Base-by-base conservation (phyloP, 2,797 vertebrate species). In the Pangasius djambal region DNA sequence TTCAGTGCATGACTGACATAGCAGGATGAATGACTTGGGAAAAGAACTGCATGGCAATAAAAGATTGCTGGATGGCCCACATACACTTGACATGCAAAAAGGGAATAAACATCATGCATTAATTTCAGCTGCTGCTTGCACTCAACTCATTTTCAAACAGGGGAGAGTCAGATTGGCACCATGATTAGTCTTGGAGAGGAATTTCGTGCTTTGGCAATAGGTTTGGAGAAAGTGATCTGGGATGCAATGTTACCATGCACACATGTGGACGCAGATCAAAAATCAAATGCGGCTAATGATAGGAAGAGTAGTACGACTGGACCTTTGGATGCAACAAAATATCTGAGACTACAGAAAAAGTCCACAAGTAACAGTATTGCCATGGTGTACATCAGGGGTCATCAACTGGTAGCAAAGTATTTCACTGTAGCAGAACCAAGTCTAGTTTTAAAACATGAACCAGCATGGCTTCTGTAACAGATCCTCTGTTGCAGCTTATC, bases 31-130 rank as follows among this genome's bases (percentile, higher is more conserved):
- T 74, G 82, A 37, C 48, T 67, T 89, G 61, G 67, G 81, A 34
- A 70, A 84, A 89, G 40, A 55, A 91, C 40, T 48, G 67, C 50
- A 84, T 86, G 82, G 88, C 86, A 10, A 82, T 87, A 88, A 87
- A 83, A 12, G 44, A 65, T 91, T 89, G 85, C 85, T 85, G 20
- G 59, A 92, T 89, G 91, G 88, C 88, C 79, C 86, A 92, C 28
- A 86, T 85, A 92, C 69, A 91, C 89, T 91, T 83, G 92, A 89
- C 95, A 95, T 96, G 95, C 96, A 96, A 94, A 92, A 91, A 91
- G 92, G 94, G 91, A 70, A 90, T 90, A 92, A 92, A 94, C 92
- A 86, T 92, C 95, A 96, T 96, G 96, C 95, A 95, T 92, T 93
- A 92, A 50, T 59, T 89, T 90, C 83, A 85, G 79, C 92, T 44